Conservation (phyloP, 2,113 vertebrate genomes). For the Progne subis region DNA sequence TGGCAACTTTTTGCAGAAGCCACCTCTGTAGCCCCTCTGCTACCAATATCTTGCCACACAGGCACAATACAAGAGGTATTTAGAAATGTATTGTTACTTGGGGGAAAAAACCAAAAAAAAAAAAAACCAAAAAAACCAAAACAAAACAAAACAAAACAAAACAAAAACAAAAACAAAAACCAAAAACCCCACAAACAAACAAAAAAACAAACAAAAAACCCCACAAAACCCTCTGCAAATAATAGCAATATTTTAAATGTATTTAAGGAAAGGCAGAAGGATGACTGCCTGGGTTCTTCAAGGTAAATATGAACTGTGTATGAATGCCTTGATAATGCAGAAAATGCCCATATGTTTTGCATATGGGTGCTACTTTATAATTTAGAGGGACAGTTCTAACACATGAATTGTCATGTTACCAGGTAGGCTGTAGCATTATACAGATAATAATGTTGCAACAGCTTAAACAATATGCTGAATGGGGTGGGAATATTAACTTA, state of each 20-base stretch:
- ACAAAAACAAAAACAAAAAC: too few relatives aligned
- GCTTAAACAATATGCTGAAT: not conserved
- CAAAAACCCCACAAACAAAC: too few relatives aligned
- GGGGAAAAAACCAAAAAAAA: too few relatives aligned
- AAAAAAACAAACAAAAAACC: not conserved
- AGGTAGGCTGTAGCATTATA: not conserved
- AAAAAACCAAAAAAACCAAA: not conserved
- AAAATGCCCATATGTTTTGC: not conserved
- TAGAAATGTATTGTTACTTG: not conserved
- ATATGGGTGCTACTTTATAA: not conserved
- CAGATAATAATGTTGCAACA: not conserved
- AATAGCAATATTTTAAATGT: not conserved
- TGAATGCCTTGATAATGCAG: not conserved
- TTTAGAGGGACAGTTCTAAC: not conserved
- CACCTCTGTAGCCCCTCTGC: not conserved
- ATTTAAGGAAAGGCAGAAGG: not conserved
- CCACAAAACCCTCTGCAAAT: not conserved
- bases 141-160: too few relatives aligned
- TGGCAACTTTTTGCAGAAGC: not conserved
- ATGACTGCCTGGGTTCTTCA: not conserved
- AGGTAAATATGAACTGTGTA: not conserved
- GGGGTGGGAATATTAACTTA: not conserved
- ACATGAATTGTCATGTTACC: not conserved
- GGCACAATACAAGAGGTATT: not conserved
- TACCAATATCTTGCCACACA: not conserved